Evolutionary conservation across 2,888 invertebrate species (phyloP), one percentile per base, ranked within the genome.

Genomic region (Nomada lathburiana): DNA sequence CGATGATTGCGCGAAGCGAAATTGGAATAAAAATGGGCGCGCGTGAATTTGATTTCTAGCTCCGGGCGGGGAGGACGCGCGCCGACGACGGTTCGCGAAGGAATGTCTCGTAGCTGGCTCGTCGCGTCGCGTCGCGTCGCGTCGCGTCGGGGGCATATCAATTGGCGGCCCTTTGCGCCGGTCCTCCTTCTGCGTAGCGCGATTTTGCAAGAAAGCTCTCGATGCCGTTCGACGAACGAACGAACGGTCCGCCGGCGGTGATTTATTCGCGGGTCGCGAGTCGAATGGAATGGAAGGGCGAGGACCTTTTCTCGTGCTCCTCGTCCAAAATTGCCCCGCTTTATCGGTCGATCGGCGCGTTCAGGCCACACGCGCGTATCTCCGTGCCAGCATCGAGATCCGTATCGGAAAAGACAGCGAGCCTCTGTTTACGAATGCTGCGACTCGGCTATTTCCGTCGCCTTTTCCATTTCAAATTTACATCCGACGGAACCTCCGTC

Each of bases 131-230:
- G 0, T 29, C 7, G 29, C 29, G 0, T 29, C 29, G 29, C 29
- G 29, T 29, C 7, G 29, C 36, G 36, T 36, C 82, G 70, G 81
- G 83, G 82, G 87, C 87, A 87, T 87, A 87, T 84, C 82, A 87
- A 87, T 82, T 82, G 76, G 76, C 79, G 76, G 79, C 63, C 77
- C 80, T 80, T 83, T 75, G 42, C 70, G 73, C 11, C 50, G 50
- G 10, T 18, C 23, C 71, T 86, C 91, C 90, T 88, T 83, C 71
- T 65, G 11, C 87, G 92, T 92, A 91, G 85, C 84, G 64, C 88
- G 87, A 90, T 91, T 93, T 93, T 92, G 93, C 86, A 91, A 90
- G 60, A 50, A 60, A 71, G 52, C 69, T 63, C 18, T 18, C 44
- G 57, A 2, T 36, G 36, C 36, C n/a, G 59, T 79, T 79, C 75